Evolutionary conservation across 2,113 vertebrate genomes (phyloP).

Genomic region (Vidua chalybeata): DNA sequence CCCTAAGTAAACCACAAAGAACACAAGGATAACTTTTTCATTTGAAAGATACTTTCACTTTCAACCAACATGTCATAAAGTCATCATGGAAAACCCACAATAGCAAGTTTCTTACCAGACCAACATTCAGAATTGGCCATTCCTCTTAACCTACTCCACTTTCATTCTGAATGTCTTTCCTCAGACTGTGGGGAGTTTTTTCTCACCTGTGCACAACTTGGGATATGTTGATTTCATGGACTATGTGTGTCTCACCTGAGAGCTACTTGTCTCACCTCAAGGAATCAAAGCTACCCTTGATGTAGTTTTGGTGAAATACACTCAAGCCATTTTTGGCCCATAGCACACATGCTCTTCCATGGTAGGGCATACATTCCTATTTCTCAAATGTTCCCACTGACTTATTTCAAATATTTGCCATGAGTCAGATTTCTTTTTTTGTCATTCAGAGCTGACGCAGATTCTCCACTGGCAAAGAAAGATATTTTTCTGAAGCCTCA

Average conservation of each 20-base stretch:
- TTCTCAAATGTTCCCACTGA: slow-evolving; percentile 50
- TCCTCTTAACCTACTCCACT: neutral
- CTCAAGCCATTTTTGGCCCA: neutral
- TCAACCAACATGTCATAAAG: neutral
- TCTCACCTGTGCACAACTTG: neutral
- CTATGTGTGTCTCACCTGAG: neutral
- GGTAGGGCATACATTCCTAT: neutral
- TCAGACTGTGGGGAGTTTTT: neutral
- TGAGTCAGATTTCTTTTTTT: slow-evolving; percentile 62
- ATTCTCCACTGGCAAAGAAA: slow-evolving; percentile 41
- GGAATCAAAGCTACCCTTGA: neutral
- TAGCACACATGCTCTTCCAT: neutral
- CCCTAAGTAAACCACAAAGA: neutral
- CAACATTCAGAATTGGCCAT: neutral
- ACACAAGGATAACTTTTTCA: neutral
- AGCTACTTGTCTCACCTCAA: neutral
- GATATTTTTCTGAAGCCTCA: slow-evolving; percentile 20
- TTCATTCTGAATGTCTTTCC: neutral
- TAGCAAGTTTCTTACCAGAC: neutral
- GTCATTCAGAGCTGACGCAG: slow-evolving; percentile 16
- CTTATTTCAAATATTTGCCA: slow-evolving; percentile 40
- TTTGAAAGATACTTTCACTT: neutral
- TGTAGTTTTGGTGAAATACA: neutral
- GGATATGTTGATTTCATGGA: neutral
- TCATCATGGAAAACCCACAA: neutral